phyloP scores from a whole-genome alignment of 2,888 invertebrate genomes.

The Epicampocera succincta region DNA sequence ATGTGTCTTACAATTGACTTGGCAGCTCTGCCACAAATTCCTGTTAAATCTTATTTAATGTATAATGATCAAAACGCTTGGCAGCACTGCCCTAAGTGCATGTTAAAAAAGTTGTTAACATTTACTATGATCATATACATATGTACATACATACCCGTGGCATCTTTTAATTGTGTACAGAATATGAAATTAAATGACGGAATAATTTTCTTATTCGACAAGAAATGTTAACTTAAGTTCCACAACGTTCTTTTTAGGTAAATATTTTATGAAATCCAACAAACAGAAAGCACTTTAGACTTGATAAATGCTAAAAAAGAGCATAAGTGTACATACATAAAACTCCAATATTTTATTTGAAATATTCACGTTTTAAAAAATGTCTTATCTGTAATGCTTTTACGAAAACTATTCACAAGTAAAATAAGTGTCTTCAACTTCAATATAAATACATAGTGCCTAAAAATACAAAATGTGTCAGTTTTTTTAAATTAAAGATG shows the following conservation, averaged over 20 bases:
- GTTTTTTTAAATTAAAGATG: constrained; percentile 60
- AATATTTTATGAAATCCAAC: background rate
- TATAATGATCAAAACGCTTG: too few species aligned
- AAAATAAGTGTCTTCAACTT: too few species aligned
- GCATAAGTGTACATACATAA: too few species aligned
- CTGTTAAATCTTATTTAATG: too few species aligned
- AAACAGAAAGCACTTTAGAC: constrained; percentile 24
- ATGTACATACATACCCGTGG: constrained; percentile 70
- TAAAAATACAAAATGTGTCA: constrained; percentile 4
- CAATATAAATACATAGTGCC: too few species aligned
- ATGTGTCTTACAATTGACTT: too few species aligned
- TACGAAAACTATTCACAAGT: too few species aligned
- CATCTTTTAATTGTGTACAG: constrained; percentile 67
- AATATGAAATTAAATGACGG: constrained; percentile 48
- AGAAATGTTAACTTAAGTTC: constrained; percentile 25
- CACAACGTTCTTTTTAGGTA: constrained; percentile 45
- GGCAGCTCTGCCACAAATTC: too few species aligned
- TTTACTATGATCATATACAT: constrained; percentile 60
- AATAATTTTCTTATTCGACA: constrained; percentile 43
- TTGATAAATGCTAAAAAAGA: constrained; percentile 37
- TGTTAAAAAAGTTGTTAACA: constrained; percentile 1
- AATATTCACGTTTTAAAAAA: too few species aligned
- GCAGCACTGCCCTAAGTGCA: too few species aligned
- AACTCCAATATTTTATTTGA: too few species aligned
- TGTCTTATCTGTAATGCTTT: too few species aligned